phyloP scores from a whole-genome alignment of 2,113 vertebrate species.

The Alaudala cheleensis region DNA sequence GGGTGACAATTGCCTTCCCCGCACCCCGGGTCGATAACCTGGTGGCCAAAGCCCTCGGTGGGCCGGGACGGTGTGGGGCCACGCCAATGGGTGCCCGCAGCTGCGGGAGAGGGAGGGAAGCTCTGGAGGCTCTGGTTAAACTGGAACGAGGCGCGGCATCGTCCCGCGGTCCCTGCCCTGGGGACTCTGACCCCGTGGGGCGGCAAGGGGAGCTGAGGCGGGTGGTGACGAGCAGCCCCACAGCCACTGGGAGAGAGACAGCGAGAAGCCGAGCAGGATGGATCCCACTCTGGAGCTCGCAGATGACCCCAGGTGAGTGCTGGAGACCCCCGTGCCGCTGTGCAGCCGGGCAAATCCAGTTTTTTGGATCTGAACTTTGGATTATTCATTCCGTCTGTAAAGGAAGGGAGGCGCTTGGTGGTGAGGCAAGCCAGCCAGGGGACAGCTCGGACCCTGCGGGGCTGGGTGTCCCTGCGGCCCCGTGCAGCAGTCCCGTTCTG shows the following conservation, averaged over 20 bases:
- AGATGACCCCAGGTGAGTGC: slow-evolving; percentile 49
- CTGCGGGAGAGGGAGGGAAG: not conserved
- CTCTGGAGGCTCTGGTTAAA: not conserved
- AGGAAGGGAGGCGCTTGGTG: not conserved
- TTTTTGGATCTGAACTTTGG: not conserved
- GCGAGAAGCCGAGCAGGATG: not conserved
- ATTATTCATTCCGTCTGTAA: not conserved
- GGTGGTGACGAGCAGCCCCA: not conserved
- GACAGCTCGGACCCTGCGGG: no score
- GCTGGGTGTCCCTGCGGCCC: not conserved
- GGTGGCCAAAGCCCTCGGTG: not conserved
- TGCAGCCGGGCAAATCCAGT: not conserved
- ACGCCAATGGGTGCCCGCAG: not conserved
- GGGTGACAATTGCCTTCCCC: not conserved
- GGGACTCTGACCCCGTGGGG: slow-evolving; percentile 52
- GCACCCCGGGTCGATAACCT: slow-evolving; percentile 10
- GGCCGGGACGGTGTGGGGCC: not conserved
- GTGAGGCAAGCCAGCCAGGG: not conserved
- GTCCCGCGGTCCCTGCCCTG: not conserved
- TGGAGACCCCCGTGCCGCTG: fast-evolving
- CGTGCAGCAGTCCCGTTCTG: not conserved
- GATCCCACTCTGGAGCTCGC: slow-evolving; percentile 20
- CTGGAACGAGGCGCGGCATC: not conserved
- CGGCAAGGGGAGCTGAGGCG: not conserved
- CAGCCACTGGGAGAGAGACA: fast-evolving